A percentile compares a stretch with the other conserved stretches of the same genome.
phyloP scores from a whole-genome alignment of 2,888 invertebrate species.

The Anarsia innoxiella region DNA sequence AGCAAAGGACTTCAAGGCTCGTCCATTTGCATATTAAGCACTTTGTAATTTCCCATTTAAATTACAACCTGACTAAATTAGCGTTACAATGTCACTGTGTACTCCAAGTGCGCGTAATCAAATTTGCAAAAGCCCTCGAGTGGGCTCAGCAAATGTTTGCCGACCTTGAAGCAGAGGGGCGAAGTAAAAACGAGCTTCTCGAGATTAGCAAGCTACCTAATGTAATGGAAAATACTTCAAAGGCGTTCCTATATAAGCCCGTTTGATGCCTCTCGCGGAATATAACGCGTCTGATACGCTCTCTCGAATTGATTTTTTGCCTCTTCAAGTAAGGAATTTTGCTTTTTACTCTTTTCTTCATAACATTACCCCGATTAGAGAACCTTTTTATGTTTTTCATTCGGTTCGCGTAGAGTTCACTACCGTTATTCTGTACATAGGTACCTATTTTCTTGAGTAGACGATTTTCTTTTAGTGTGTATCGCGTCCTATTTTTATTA shows the following conservation, averaged over 20 bases:
- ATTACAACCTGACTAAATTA: slow-evolving; percentile 21
- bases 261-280: slow-evolving; percentile 25
- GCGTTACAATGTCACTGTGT: slow-evolving; percentile 20
- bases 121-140: slow-evolving; percentile 37
- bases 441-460: too few relatives aligned
- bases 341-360: neutral
- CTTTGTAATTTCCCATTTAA: slow-evolving; percentile 16
- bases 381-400: slow-evolving; percentile 2
- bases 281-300: slow-evolving; percentile 25
- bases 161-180: slow-evolving; percentile 24
- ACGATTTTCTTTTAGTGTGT: too few relatives aligned
- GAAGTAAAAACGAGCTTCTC: slow-evolving; percentile 36
- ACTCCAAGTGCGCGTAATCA: slow-evolving; percentile 29
- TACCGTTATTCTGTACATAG: too few relatives aligned
- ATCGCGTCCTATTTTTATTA: too few relatives aligned
- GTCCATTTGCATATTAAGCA: slow-evolving; percentile 9
- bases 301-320: slow-evolving; percentile 20
- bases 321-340: slow-evolving; percentile 4
- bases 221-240: slow-evolving; percentile 56
- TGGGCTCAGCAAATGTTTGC: slow-evolving; percentile 39
- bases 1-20: slow-evolving; percentile 5
- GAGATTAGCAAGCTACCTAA: slow-evolving; percentile 52
- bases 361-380: slow-evolving; percentile 2
- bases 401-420: too few relatives aligned
- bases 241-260: slow-evolving; percentile 31